Percentiles rank a stretch among this genome's conserved stretches.
Evolutionary conservation across 1,140 invertebrate species (phyloP).

Genomic region (Vollenhovia emeryi): DNA sequence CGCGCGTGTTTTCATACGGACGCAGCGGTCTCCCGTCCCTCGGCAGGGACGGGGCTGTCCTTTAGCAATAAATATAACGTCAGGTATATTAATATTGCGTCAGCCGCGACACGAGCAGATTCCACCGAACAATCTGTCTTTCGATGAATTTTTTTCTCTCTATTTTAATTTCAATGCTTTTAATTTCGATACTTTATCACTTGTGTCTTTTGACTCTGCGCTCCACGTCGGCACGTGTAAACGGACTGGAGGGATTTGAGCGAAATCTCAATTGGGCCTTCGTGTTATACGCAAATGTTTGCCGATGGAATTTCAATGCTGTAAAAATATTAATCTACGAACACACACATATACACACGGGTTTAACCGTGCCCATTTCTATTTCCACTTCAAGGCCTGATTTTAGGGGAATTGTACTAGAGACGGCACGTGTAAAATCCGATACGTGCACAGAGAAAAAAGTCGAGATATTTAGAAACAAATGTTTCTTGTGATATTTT

Average conservation of each 20-base stretch:
- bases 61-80: slow-evolving; percentile 28
- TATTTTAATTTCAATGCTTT: neutral
- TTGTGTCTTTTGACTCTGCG: neutral
- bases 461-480: too few species aligned
- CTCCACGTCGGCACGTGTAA: neutral
- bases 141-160: neutral
- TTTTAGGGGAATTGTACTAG: neutral
- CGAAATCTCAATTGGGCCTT: neutral
- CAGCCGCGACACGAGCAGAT: neutral
- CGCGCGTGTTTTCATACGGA: neutral
- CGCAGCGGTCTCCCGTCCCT: neutral
- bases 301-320: slow-evolving; percentile 10
- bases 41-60: neutral
- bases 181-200: neutral
- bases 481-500: too few species aligned
- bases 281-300: slow-evolving; percentile 7
- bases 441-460: too few species aligned
- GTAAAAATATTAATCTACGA: slow-evolving; percentile 27
- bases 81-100: neutral
- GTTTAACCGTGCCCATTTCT: neutral
- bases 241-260: neutral
- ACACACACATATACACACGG: neutral
- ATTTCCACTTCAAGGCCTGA: neutral
- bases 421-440: neutral
- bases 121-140: neutral